phyloP scores from a whole-genome alignment of 2,797 vertebrate genomes.

The Salarias fasciatus region DNA sequence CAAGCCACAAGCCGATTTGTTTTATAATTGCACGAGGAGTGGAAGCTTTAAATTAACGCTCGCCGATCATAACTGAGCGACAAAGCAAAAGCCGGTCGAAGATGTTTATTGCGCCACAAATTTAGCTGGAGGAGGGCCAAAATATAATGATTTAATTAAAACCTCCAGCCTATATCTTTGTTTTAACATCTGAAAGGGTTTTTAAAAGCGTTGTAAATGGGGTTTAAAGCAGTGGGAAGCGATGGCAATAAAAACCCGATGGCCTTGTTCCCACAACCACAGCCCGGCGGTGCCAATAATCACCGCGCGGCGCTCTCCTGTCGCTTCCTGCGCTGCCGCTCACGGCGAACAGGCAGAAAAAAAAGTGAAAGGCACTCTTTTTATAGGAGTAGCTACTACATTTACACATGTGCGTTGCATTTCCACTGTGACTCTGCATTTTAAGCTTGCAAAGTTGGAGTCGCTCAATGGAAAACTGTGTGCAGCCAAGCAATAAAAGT shows the following conservation, averaged over 20 bases:
- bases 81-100: slow-evolving; percentile 44
- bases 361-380: slow-evolving; percentile 6
- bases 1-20: slow-evolving; percentile 61
- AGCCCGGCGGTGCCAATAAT: slow-evolving; percentile 57
- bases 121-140: slow-evolving; percentile 55
- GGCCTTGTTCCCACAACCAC: slow-evolving; percentile 61
- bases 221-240: slow-evolving; percentile 65
- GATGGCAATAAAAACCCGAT: slow-evolving; percentile 66
- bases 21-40: slow-evolving; percentile 48
- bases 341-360: slow-evolving; percentile 1
- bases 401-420: too few species aligned
- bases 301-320: slow-evolving; percentile 3
- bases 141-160: slow-evolving; percentile 69
- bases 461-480: slow-evolving; percentile 31
- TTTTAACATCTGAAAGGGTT: slow-evolving; percentile 58
- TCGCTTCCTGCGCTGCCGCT: slow-evolving; percentile 13
- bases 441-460: slow-evolving; percentile 31
- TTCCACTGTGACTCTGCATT: background rate
- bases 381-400: too few species aligned
- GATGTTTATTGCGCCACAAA: slow-evolving; percentile 62
- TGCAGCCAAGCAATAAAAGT: slow-evolving; percentile 37
- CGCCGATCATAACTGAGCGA: slow-evolving; percentile 60
- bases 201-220: slow-evolving; percentile 67
- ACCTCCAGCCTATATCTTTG: slow-evolving; percentile 59
- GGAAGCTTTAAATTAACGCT: slow-evolving; percentile 64